A percentile compares a stretch with the other conserved stretches of the same genome.
These are phyloP conservation scores for Cheirogaleus major DNA, from an alignment of 2,797 vertebrate species.

Conservation along the genomic window DNA sequence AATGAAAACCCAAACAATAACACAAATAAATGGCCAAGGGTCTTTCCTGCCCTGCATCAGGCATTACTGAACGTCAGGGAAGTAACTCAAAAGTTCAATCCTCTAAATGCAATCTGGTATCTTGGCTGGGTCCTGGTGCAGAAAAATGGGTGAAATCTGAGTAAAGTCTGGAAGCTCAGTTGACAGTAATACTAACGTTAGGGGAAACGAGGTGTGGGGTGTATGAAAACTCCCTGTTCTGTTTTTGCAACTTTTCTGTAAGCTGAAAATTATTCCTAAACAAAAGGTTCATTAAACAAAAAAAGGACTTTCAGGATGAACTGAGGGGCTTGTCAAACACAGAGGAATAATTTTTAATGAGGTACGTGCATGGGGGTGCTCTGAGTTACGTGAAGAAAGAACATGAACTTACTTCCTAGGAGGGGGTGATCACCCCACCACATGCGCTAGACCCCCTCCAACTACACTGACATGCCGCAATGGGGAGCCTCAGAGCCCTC, in stretches of 20 bases:
- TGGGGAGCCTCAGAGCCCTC: background rate
- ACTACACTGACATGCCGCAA: background rate
- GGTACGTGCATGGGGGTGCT: background rate
- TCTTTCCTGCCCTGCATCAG: background rate
- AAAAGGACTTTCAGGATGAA: background rate
- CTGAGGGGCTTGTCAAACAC: background rate
- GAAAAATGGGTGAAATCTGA: background rate
- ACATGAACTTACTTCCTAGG: background rate
- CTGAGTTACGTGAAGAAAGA: background rate
- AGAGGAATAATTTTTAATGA: background rate
- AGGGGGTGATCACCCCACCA: too few species aligned
- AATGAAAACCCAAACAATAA: background rate
- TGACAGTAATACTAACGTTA: background rate
- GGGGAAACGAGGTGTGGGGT: background rate
- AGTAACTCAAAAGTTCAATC: background rate
- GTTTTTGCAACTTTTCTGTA: background rate
- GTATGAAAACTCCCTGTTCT: background rate
- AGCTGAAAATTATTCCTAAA: background rate
- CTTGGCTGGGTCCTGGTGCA: background rate
- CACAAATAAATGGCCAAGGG: background rate
- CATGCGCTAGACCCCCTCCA: background rate
- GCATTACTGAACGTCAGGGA: background rate
- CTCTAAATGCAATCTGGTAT: background rate
- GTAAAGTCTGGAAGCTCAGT: background rate
- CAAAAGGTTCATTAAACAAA: background rate